Conservation (phyloP, 2,888 invertebrate genomes). For the Melanostoma mellinum region DNA sequence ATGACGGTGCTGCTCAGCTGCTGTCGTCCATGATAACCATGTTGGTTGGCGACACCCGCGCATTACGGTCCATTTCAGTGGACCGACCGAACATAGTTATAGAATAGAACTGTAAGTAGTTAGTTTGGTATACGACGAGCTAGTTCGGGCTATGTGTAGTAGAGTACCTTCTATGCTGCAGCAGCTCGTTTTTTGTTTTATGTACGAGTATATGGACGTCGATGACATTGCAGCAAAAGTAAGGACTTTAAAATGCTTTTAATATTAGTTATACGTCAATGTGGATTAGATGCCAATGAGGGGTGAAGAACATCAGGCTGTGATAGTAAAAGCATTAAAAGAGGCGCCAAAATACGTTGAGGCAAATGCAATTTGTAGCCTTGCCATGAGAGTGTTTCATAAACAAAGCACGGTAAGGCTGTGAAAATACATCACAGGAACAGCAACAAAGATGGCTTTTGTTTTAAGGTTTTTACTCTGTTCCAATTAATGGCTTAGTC, state of each 20-base stretch:
- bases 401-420: no score
- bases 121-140: neutral
- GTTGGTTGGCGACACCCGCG: constrained; percentile 51
- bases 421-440: no score
- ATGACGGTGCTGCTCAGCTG: constrained; percentile 52
- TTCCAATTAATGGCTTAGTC: no score
- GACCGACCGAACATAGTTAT: neutral
- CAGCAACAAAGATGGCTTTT: no score
- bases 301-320: neutral
- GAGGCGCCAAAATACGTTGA: neutral
- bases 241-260: constrained; percentile 56
- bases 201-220: constrained; percentile 6
- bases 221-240: constrained; percentile 34
- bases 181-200: constrained; percentile 12
- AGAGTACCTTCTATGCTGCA: no score
- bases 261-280: constrained; percentile 54
- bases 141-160: no score
- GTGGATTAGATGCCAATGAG: constrained; percentile 41
- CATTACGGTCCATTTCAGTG: constrained; percentile 43
- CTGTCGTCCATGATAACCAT: constrained; percentile 53
- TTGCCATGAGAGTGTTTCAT: no score
- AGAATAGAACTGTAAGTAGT: neutral
- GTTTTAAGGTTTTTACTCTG: no score
- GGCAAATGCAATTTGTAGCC: neutral
- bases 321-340: neutral